These are phyloP conservation scores for Cydia strobilella DNA, from an alignment of 1,140 invertebrate species.

Conservation along the genomic window DNA sequence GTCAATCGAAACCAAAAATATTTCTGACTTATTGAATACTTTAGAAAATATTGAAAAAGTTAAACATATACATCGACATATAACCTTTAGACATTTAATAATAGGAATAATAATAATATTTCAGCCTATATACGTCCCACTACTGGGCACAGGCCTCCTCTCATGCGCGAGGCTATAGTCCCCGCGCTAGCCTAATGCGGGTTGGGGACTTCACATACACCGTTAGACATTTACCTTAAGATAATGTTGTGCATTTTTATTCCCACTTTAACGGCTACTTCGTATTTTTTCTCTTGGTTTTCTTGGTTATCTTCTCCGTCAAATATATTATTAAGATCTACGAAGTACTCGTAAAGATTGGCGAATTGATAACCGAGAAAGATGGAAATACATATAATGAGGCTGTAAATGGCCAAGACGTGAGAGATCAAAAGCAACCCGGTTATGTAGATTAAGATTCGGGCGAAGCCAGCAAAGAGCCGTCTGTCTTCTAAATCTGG, in stretches of 20 bases:
- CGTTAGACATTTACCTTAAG: neutral
- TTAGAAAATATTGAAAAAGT: no score
- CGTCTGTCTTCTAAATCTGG: neutral
- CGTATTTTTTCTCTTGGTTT: neutral
- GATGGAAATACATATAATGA: neutral
- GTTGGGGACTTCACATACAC: no score
- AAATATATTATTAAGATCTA: neutral
- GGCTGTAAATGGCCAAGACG: neutral
- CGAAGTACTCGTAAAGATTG: neutral
- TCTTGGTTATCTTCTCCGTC: neutral
- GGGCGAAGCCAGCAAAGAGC: neutral
- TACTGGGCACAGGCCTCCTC: no score
- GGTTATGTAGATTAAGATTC: neutral
- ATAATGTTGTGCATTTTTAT: neutral
- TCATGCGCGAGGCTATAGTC: no score
- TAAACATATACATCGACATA: no score
- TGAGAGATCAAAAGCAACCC: neutral
- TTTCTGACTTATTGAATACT: no score
- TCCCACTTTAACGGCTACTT: neutral
- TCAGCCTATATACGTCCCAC: no score
- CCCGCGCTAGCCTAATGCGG: no score
- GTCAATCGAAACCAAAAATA: no score
- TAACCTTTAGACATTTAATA: neutral
- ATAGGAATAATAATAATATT: no score
- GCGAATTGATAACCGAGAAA: neutral